Conservation (phyloP, 1,140 invertebrate species). For the Ceratosolen fusciceps region DNA sequence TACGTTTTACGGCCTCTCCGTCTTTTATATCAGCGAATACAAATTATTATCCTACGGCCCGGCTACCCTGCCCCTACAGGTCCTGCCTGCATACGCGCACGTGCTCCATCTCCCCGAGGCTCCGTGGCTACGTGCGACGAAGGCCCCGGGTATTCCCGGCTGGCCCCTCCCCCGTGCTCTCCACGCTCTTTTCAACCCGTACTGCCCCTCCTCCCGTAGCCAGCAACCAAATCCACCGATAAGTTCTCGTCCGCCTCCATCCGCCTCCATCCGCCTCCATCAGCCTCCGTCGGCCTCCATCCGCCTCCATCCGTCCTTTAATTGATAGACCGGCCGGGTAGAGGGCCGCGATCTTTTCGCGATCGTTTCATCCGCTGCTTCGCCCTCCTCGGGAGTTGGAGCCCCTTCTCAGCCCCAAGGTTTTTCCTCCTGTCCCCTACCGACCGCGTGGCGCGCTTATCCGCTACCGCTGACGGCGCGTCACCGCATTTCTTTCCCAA, state of each 20-base stretch:
- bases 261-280: too few relatives aligned
- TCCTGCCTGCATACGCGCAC: constrained; percentile 13
- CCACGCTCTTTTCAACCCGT: neutral
- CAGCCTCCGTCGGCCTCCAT: too few relatives aligned
- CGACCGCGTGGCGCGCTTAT: too few relatives aligned
- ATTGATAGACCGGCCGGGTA: constrained; percentile 50
- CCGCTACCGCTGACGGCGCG: too few relatives aligned
- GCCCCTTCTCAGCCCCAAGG: too few relatives aligned
- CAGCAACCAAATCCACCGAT: too few relatives aligned
- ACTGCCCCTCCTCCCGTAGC: neutral
- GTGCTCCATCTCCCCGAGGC: neutral
- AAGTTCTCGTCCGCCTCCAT: constrained; percentile 44
- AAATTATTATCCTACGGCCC: constrained; percentile 44
- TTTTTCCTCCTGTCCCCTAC: too few relatives aligned
- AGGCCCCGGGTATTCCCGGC: neutral
- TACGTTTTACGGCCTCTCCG: constrained; percentile 29
- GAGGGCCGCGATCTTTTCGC: neutral
- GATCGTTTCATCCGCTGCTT: too few relatives aligned
- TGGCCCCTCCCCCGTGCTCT: neutral
- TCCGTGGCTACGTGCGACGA: too few relatives aligned
- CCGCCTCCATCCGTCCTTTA: constrained; percentile 31
- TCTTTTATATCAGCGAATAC: constrained; percentile 45
- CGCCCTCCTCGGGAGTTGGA: too few relatives aligned
- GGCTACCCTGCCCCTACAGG: neutral
- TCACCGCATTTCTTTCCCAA: too few relatives aligned